Evolutionary conservation across 2,113 vertebrate genomes (phyloP).

Genomic region (Anguilla rostrata): DNA sequence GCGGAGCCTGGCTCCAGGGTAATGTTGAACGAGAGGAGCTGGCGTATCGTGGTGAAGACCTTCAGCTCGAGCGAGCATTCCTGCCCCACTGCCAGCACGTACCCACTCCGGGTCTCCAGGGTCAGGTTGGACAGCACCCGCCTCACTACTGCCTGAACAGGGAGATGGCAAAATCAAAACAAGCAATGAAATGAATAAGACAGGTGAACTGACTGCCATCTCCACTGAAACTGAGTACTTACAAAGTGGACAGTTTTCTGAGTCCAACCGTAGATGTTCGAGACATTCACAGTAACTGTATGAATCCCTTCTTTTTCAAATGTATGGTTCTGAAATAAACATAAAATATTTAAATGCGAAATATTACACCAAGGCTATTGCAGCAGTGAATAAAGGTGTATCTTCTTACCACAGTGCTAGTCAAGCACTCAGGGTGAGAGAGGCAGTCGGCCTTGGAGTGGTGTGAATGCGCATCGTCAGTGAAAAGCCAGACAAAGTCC

Average conservation of each 20-base stretch:
- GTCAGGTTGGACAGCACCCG: slow-evolving; percentile 26
- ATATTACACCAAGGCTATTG: not conserved
- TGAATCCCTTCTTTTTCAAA: slow-evolving; percentile 39
- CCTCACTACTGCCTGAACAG: slow-evolving; percentile 33
- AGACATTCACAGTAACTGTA: slow-evolving; percentile 37
- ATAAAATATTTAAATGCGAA: not conserved
- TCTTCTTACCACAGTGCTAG: slow-evolving; percentile 35
- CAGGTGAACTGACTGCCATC: not conserved
- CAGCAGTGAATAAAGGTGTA: not conserved
- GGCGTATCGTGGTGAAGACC: slow-evolving; percentile 34
- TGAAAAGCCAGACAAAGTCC: slow-evolving; percentile 37
- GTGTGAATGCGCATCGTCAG: slow-evolving; percentile 20
- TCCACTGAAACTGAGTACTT: not conserved
- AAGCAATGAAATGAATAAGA: not conserved
- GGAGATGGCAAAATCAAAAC: not conserved
- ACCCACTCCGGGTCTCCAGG: slow-evolving; percentile 22
- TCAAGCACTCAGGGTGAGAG: slow-evolving; percentile 24
- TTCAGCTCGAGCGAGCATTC: slow-evolving; percentile 36
- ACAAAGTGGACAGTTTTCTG: slow-evolving; percentile 37
- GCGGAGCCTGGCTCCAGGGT: slow-evolving; percentile 22
- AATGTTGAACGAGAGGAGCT: slow-evolving; percentile 30
- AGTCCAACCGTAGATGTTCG: slow-evolving; percentile 38
- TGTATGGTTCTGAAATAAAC: slow-evolving; percentile 29
- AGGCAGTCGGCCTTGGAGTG: not conserved
- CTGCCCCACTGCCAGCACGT: slow-evolving; percentile 32